Evolutionary conservation across 2,797 vertebrate genomes (phyloP).

Genomic region (Notoglanidium macrostoma): DNA sequence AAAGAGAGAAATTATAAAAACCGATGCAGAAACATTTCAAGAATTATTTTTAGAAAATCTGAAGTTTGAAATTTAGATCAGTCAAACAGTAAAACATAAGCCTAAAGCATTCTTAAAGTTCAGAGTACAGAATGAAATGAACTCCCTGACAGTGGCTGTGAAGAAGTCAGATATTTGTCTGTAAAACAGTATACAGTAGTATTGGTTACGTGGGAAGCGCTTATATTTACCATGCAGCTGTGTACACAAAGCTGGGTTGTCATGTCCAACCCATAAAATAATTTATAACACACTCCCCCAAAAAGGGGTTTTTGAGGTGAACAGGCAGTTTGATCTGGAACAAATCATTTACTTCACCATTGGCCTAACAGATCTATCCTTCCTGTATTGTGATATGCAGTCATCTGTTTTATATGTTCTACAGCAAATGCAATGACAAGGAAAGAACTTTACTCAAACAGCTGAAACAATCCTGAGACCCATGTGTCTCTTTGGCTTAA

Average conservation of each 20-base stretch:
- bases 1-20: conserved; percentile 37
- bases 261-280: conserved; percentile 58
- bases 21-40: neutral
- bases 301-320: neutral
- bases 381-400: conserved; percentile 13
- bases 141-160: neutral
- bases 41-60: neutral
- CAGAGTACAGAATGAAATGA: neutral
- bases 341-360: conserved; percentile 21
- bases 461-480: neutral
- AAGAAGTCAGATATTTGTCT: conserved; percentile 34
- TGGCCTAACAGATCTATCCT: neutral
- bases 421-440: neutral
- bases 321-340: conserved; percentile 15
- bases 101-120: neutral
- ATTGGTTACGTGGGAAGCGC: conserved; percentile 39
- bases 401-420: conserved; percentile 27
- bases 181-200: conserved; percentile 47
- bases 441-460: neutral
- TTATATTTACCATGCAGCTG: conserved; percentile 61
- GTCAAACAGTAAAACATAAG: neutral
- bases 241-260: conserved; percentile 64
- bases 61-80: neutral
- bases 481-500: neutral
- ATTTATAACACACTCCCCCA: conserved; percentile 15